Base-by-base conservation (phyloP, 2,113 vertebrate genomes). In the Salvelinus namaycush region DNA sequence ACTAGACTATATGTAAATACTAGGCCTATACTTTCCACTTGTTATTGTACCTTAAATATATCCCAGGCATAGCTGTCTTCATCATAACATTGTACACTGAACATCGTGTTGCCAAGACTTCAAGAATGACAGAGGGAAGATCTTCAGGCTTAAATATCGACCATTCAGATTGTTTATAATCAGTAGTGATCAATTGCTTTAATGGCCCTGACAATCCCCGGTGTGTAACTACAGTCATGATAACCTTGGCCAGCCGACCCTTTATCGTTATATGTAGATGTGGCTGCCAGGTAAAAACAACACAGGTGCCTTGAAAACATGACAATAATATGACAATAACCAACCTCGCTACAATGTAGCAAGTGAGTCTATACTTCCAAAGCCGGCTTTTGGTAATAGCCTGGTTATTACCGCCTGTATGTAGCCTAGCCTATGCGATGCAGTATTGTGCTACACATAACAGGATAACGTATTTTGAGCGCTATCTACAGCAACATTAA, bases 191-290 rank as follows among this genome's bases (percentile, higher is more conserved):
- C 59, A 62, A 20, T 62, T 22, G 18, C 16, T 68, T 8, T 34
- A 68, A 20, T 68, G 31, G 29, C 65, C 65, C 65, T 67, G 16
- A 67, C 67, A 68, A 31, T 9, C 27, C 66, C 16, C 66, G 59
- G 3, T 24, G 16, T 78, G 76, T 54, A 70, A 72, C 71, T 54
- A 22, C 18, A 31, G 73, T 48, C 39, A 44, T 44, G 79, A 82
- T 89, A 84, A 89, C 89, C 87, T 90, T 92, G 89, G 86, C 76
- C 83, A 86, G 78, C 70, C 82, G 82, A 83, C 79, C 85, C 76
- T 78, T 20, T 16, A 65, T 31, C 27, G 44, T 54, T 26, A 24
- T 54, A 54, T 18, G 14, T 18, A 13, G 27, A 48, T 69, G 71
- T 60, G 48, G 48, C 60, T 14, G 49, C 64, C 67, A 77, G 73